These are phyloP conservation scores for Trissolcus japonicus DNA, from an alignment of 2,888 invertebrate species.

Conservation along the genomic window DNA sequence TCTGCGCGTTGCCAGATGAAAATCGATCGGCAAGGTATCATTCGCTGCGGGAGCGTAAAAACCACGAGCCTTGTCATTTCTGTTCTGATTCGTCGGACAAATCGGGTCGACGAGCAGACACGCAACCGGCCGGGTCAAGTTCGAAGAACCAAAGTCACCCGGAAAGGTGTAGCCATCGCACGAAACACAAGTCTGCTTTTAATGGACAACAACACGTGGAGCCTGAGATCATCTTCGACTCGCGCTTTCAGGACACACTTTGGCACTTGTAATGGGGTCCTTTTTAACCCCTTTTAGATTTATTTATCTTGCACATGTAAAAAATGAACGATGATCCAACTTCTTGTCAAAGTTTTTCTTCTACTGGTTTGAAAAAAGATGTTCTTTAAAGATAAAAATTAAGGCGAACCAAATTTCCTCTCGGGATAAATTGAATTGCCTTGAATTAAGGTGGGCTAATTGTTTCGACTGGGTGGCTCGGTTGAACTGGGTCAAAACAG, in stretches of 20 bases:
- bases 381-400: too few relatives aligned
- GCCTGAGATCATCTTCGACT: neutral
- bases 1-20: constrained; percentile 28
- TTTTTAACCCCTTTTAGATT: too few relatives aligned
- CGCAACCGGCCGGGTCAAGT: constrained; percentile 31
- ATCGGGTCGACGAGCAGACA: constrained; percentile 25
- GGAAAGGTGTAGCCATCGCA: neutral
- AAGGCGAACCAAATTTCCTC: constrained; percentile 11
- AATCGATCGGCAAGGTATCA: constrained; percentile 34
- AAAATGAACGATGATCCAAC: too few relatives aligned
- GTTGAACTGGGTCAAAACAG: constrained; percentile 31
- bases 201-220: constrained; percentile 35
- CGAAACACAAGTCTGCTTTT: neutral
- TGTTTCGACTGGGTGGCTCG: neutral
- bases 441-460: constrained; percentile 2
- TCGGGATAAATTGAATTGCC: neutral
- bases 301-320: too few relatives aligned
- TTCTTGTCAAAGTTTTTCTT: too few relatives aligned
- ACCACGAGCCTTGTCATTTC: constrained; percentile 26
- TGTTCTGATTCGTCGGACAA: constrained; percentile 32
- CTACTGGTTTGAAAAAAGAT: too few relatives aligned
- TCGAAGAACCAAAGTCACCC: constrained; percentile 25
- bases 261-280: too few relatives aligned
- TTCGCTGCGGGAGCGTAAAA: constrained; percentile 16
- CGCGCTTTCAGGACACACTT: too few relatives aligned